Evolutionary conservation across 2,113 vertebrate genomes (phyloP).

Genomic region (Scalopus aquaticus): DNA sequence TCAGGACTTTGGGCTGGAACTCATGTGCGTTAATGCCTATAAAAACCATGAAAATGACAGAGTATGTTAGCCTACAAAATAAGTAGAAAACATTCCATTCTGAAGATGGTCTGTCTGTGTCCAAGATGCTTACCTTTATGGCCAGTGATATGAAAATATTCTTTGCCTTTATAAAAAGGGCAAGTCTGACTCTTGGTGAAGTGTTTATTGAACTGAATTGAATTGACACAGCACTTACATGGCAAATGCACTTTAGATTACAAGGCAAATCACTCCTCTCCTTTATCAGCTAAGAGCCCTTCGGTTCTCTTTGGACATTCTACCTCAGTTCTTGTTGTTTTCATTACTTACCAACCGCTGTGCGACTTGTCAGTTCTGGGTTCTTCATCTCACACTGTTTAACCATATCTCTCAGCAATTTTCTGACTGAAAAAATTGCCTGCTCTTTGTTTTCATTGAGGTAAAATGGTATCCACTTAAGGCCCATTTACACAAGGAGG

Average conservation of each 20-base stretch:
- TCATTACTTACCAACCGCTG: slow-evolving; percentile 37
- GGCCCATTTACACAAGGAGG: slow-evolving; percentile 42
- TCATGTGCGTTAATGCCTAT: background rate
- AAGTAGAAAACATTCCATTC: background rate
- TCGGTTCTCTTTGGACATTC: background rate
- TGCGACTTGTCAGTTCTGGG: background rate
- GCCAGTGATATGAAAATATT: background rate
- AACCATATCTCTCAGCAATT: slow-evolving; percentile 28
- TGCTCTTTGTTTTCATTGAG: slow-evolving; percentile 44
- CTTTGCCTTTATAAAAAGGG: background rate
- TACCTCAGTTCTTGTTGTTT: background rate
- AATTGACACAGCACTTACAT: background rate
- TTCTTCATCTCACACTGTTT: background rate
- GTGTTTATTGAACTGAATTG: background rate
- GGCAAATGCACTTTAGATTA: background rate
- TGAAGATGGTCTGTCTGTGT: background rate
- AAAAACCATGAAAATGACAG: background rate
- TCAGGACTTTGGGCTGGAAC: background rate
- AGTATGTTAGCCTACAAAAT: background rate
- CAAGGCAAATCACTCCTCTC: background rate
- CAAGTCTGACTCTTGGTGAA: background rate
- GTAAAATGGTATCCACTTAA: slow-evolving; percentile 16
- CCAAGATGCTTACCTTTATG: background rate
- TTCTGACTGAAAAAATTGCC: slow-evolving; percentile 48
- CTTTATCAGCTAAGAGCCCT: background rate